Percentiles rank a stretch among this genome's conserved stretches.
Conservation (phyloP, 2,797 vertebrate genomes). For the Esox lucius region DNA sequence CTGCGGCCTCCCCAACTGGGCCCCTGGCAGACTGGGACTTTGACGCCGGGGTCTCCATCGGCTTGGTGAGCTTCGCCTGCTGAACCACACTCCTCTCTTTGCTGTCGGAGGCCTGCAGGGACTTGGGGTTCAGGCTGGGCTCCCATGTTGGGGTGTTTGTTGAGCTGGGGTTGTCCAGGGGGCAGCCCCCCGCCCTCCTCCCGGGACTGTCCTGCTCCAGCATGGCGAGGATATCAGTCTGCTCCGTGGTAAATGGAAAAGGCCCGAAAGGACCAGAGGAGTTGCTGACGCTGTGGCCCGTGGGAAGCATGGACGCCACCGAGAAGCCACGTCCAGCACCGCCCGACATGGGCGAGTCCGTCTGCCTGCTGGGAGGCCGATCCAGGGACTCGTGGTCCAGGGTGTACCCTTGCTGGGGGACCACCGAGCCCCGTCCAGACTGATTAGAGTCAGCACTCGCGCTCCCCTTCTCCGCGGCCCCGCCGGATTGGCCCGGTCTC, state of each 20-base stretch:
- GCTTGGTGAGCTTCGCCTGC: conserved; percentile 73
- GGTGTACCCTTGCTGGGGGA: conserved; percentile 80
- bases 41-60: conserved; percentile 62
- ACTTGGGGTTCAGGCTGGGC: conserved; percentile 54
- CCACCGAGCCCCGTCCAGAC: conserved; percentile 70
- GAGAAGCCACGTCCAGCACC: conserved; percentile 90
- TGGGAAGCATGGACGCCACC: conserved; percentile 95
- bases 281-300: conserved; percentile 75
- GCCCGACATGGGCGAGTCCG: conserved; percentile 87
- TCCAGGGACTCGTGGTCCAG: conserved; percentile 82
- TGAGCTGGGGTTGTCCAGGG: conserved; percentile 60
- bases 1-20: conserved; percentile 74
- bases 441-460: conserved; percentile 57
- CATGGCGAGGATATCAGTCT: conserved; percentile 94
- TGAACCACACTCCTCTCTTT: conserved; percentile 68
- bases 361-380: conserved; percentile 78
- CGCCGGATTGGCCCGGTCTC: conserved; percentile 46
- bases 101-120: conserved; percentile 50
- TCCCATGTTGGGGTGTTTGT: conserved; percentile 71
- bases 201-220: conserved; percentile 89
- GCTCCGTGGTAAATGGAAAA: conserved; percentile 89
- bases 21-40: conserved; percentile 76
- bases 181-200: conserved; percentile 63
- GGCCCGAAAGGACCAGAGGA: conserved; percentile 80
- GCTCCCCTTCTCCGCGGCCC: conserved; percentile 66